Percentiles rank a stretch among this genome's conserved stretches.
Evolutionary conservation across 2,888 invertebrate genomes (phyloP).

Genomic region (Diarsia brunnea): DNA sequence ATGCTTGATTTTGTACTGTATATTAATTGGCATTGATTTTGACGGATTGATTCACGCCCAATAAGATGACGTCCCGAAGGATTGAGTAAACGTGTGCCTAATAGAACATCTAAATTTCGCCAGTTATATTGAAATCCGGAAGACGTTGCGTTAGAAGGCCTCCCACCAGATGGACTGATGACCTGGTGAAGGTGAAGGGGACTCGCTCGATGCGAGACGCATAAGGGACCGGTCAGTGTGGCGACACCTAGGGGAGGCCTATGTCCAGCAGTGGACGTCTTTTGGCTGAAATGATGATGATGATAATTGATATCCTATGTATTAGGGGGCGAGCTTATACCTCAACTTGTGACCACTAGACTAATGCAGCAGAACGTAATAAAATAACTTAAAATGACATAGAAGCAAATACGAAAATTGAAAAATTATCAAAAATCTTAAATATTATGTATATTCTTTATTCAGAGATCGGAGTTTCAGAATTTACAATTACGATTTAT

Average conservation of each 20-base stretch:
- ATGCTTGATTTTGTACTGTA: conserved; percentile 15
- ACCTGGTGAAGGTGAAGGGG: too few relatives aligned
- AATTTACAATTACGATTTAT: not conserved
- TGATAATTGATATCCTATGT: not conserved
- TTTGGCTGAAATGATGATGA: too few relatives aligned
- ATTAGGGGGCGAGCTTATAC: not conserved
- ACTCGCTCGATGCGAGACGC: too few relatives aligned
- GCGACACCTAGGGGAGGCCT: too few relatives aligned
- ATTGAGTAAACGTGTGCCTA: not conserved
- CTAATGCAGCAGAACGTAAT: too few relatives aligned
- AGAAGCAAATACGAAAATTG: too few relatives aligned
- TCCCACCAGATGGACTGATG: too few relatives aligned
- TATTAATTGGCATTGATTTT: not conserved
- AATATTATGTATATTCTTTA: not conserved
- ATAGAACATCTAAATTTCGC: not conserved
- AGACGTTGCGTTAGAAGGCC: too few relatives aligned
- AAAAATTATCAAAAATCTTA: too few relatives aligned
- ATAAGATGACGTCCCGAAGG: not conserved
- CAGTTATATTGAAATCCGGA: not conserved
- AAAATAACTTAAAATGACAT: too few relatives aligned
- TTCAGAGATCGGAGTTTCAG: not conserved
- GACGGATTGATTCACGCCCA: not conserved
- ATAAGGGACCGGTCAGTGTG: too few relatives aligned
- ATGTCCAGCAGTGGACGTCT: too few relatives aligned
- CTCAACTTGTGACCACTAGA: not conserved